Evolutionary conservation across 1,140 invertebrate genomes (phyloP), one percentile per base, ranked within the genome.

Genomic region (Ceratitis capitata): DNA sequence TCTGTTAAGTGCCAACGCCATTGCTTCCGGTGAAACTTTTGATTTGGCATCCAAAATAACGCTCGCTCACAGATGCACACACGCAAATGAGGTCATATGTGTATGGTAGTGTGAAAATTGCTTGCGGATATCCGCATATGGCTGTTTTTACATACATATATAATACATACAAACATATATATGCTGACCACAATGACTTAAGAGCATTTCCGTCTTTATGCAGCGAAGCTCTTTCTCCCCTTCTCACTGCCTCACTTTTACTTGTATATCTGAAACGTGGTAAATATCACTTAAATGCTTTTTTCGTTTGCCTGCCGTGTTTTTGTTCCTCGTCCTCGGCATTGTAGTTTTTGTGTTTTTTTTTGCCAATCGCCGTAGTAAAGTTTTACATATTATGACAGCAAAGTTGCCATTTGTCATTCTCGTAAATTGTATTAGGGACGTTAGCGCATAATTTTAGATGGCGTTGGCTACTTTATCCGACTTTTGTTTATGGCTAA

Each of bases 311-410:
- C 35, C 69, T 32, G 69, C 69, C 42, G 39, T 78, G 69, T 39
- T 78, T 78, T 78, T 45, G 39, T 78, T 78, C 42, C 45, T 45
- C n/a, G 69, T 26, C 7, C 12, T n/a, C n/a, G n/a, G n/a, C n/a
- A n/a, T n/a, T n/a, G n/a, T n/a, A n/a, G n/a, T 61, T 82, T 42
- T 82, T 42, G 1, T 74, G 14, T 14, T 82, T 26, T 82, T 83
- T 69, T 39, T 35, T 3, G 14, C 61, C 29, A 32, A 64, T 23
- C 14, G 26, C 29, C 23, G 53, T 0, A 10, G 39, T n/a, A 78
- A 83, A 83, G 82, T 83, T 83, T 83, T 83, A 83, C 82, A 83
- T 83, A 83, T 83, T 83, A 26, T 83, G 82, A 83, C 82, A 83
- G 82, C 82, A 49, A 35, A 53, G 82, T 56, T 56, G 23, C 82